Evolutionary conservation across 2,888 invertebrate species (phyloP).

Genomic region (Diarsia rubi): DNA sequence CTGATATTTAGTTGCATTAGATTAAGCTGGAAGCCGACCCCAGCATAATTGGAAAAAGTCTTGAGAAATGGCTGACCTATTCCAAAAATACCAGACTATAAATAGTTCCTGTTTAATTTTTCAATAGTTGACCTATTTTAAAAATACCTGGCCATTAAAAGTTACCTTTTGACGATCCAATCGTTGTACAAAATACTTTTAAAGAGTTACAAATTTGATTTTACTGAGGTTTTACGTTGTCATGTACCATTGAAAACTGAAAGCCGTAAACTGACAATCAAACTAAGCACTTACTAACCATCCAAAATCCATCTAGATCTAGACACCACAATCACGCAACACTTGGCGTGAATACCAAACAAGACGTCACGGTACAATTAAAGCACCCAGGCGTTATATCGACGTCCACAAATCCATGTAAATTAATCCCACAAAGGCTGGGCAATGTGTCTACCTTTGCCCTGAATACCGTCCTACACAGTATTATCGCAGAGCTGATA

Average conservation of each 20-base stretch:
- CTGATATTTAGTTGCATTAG: too few relatives aligned
- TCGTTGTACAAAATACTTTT: not conserved
- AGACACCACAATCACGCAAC: slow-evolving; percentile 20
- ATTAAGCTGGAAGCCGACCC: too few relatives aligned
- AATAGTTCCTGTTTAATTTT: not conserved
- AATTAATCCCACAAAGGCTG: slow-evolving; percentile 47
- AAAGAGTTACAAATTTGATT: not conserved
- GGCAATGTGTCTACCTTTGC: slow-evolving; percentile 20
- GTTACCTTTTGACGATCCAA: not conserved
- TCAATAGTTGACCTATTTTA: not conserved
- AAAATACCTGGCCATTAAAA: not conserved
- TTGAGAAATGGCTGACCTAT: not conserved
- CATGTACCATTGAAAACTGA: not conserved
- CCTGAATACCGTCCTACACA: slow-evolving; percentile 22
- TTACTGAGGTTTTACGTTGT: not conserved
- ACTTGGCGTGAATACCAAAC: slow-evolving; percentile 39
- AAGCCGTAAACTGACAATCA: slow-evolving; percentile 12
- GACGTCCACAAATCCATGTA: slow-evolving; percentile 43
- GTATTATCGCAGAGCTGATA: slow-evolving; percentile 47
- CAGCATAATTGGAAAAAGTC: too few relatives aligned
- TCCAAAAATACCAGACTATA: not conserved
- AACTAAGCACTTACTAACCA: slow-evolving; percentile 20
- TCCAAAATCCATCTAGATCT: slow-evolving; percentile 30
- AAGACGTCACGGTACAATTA: slow-evolving; percentile 42
- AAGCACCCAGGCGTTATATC: slow-evolving; percentile 38